phyloP scores from a whole-genome alignment of 1,140 invertebrate genomes.

The Brachionus rotundiformis region DNA sequence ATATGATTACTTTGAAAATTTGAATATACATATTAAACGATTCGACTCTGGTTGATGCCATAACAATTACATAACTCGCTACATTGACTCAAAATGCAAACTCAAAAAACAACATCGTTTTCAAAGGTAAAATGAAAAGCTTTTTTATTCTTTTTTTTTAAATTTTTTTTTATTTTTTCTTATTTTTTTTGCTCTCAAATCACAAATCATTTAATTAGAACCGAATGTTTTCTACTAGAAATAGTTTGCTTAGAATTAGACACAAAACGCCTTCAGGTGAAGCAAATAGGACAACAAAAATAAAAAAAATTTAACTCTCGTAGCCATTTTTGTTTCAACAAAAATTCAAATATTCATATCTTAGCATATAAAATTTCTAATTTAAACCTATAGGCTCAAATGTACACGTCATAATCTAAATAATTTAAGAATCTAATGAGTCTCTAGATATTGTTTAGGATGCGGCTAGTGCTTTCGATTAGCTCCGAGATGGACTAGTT shows the following conservation, averaged over 20 bases:
- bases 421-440: constrained; percentile 5
- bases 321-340: constrained; percentile 20
- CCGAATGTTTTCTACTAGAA: not conserved
- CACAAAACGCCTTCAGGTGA: constrained; percentile 13
- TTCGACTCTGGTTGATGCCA: constrained; percentile 10
- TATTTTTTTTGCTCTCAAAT: not conserved
- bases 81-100: constrained; percentile 39
- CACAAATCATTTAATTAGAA: not conserved
- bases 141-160: not conserved
- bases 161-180: not conserved
- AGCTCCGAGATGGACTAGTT: not conserved
- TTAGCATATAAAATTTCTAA: constrained; percentile 14
- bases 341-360: constrained; percentile 34
- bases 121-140: constrained; percentile 6
- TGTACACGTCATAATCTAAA: not conserved
- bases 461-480: not conserved
- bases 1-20: constrained; percentile 9
- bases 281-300: not conserved
- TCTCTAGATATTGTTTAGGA: not conserved
- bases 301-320: not conserved
- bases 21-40: not conserved
- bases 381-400: not conserved
- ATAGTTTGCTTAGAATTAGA: not conserved
- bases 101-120: constrained; percentile 45
- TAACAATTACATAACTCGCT: not conserved